Conservation (phyloP, 1,140 invertebrate genomes). For the Drosophila repleta region DNA sequence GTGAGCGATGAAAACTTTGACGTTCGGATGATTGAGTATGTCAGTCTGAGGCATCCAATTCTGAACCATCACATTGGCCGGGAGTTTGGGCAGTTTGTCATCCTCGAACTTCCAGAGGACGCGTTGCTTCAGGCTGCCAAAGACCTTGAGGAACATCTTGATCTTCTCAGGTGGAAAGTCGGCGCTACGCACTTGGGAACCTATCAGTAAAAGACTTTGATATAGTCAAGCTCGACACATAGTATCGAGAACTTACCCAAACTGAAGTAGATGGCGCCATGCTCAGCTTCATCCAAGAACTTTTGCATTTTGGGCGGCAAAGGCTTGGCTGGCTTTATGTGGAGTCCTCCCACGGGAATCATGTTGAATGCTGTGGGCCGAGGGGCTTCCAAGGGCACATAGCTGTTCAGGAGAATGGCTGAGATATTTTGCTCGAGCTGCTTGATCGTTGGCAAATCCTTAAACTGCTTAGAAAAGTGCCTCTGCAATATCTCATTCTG, state of each 20-base stretch:
- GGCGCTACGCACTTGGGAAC: conserved; percentile 70
- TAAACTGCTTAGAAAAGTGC: conserved; percentile 62
- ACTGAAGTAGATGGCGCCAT: conserved; percentile 87
- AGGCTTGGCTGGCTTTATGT: conserved; percentile 79
- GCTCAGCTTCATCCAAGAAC: conserved; percentile 82
- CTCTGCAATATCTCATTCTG: conserved; percentile 71
- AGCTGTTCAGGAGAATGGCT: conserved; percentile 84
- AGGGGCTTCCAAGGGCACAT: conserved; percentile 83
- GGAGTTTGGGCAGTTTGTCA: conserved; percentile 83
- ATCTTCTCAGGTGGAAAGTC: conserved; percentile 83
- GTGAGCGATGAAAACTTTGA: conserved; percentile 87
- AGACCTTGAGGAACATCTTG: conserved; percentile 85
- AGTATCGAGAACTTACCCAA: conserved; percentile 84
- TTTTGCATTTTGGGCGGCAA: conserved; percentile 74
- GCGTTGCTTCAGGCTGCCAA: conserved; percentile 85
- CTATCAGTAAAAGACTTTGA: too few species aligned
- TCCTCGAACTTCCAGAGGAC: conserved; percentile 88
- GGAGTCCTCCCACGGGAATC: conserved; percentile 85
- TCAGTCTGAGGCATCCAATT: conserved; percentile 88
- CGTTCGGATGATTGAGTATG: conserved; percentile 86
- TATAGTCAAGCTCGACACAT: too few species aligned
- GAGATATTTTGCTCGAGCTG: conserved; percentile 85
- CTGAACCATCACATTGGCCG: conserved; percentile 86
- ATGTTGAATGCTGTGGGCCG: conserved; percentile 84
- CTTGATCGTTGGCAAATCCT: conserved; percentile 74